These are phyloP conservation scores for Neelides sp. DNA, from an alignment of 1,140 invertebrate species.

Conservation along the genomic window DNA sequence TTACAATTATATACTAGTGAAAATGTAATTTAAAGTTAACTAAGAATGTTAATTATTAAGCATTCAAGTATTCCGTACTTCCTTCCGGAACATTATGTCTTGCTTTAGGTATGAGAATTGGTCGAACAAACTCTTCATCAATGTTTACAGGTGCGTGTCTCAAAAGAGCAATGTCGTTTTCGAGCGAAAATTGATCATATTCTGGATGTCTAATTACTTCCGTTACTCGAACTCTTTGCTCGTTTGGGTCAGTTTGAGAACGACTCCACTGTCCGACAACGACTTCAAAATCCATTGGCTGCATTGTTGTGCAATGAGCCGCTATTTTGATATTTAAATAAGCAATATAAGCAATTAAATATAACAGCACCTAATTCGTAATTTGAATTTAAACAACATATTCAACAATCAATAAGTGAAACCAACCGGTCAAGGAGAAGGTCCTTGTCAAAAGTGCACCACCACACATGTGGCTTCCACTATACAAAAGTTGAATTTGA, in stretches of 20 bases:
- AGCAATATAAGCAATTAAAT: too few species aligned
- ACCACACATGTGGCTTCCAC: conserved; percentile 8
- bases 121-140: not conserved
- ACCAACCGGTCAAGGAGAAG: conserved; percentile 12
- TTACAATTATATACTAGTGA: too few species aligned
- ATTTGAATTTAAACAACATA: too few species aligned
- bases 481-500: conserved; percentile 7
- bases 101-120: not conserved
- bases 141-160: not conserved
- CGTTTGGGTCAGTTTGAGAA: conserved; percentile 2
- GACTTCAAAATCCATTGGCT: not conserved
- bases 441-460: conserved; percentile 6
- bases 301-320: conserved; percentile 9
- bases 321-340: too few species aligned
- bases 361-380: too few species aligned
- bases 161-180: conserved; percentile 18
- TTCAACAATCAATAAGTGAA: not conserved
- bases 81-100: not conserved
- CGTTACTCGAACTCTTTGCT: conserved; percentile 3
- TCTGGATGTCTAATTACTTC: conserved; percentile 11
- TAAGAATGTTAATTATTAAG: too few species aligned
- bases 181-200: not conserved
- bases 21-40: too few species aligned
- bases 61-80: conserved; percentile 19
- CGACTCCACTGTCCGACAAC: conserved; percentile 11